These are phyloP conservation scores for Drosophila paranaensis DNA, from an alignment of 2,888 invertebrate genomes.

Conservation along the genomic window DNA sequence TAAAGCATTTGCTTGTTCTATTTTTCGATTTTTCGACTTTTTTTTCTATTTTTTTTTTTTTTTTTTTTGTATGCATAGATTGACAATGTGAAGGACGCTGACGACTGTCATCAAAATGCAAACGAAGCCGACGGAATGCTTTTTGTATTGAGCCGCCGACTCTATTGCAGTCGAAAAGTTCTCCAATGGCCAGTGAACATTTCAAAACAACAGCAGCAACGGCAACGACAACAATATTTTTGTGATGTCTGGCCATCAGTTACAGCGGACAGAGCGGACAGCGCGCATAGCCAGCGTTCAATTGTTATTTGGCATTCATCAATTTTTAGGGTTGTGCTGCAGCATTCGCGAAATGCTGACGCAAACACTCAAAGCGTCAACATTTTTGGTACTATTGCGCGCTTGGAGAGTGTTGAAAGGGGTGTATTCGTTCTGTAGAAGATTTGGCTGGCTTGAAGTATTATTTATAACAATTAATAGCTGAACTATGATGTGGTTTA, in stretches of 20 bases:
- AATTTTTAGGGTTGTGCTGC: slow-evolving; percentile 60
- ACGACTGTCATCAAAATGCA: slow-evolving; percentile 80
- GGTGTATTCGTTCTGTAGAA: background rate
- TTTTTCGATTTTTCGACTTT: slow-evolving; percentile 10
- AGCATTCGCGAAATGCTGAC: slow-evolving; percentile 60
- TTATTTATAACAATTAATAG: background rate
- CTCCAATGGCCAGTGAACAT: slow-evolving; percentile 50
- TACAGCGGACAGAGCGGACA: slow-evolving; percentile 41
- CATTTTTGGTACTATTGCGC: slow-evolving; percentile 11
- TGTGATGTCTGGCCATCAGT: slow-evolving; percentile 74
- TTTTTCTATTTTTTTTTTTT: slow-evolving; percentile 6
- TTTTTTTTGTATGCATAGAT: slow-evolving; percentile 12
- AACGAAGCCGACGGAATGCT: slow-evolving; percentile 70
- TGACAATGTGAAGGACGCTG: slow-evolving; percentile 46
- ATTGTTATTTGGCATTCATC: slow-evolving; percentile 70
- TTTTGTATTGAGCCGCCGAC: slow-evolving; percentile 61
- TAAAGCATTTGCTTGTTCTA: slow-evolving; percentile 65
- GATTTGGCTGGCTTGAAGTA: background rate
- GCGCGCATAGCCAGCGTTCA: slow-evolving; percentile 48
- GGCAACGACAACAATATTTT: slow-evolving; percentile 29
- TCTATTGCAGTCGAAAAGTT: slow-evolving; percentile 51
- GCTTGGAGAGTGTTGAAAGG: background rate
- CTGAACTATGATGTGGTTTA: too few relatives aligned
- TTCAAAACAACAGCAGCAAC: slow-evolving; percentile 10
- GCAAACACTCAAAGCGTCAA: slow-evolving; percentile 69